phyloP scores from a whole-genome alignment of 1,140 invertebrate genomes.

The Lineus longissimus region DNA sequence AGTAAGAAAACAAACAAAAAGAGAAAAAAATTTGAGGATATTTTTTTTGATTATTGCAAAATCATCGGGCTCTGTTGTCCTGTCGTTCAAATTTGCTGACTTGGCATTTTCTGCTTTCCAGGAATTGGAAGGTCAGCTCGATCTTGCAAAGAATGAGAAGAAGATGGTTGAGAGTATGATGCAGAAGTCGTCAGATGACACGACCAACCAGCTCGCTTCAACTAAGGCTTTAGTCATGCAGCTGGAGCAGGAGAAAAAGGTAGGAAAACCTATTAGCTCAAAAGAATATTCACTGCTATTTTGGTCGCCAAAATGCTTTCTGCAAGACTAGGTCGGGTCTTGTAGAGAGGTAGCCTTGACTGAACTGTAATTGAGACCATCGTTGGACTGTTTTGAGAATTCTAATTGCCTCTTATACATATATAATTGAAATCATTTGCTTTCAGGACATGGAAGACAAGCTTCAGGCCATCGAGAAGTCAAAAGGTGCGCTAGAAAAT shows the following conservation, averaged over 20 bases:
- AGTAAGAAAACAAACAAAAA: too few relatives aligned
- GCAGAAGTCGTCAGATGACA: conserved; percentile 41
- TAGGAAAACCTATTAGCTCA: conserved; percentile 13
- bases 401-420: too few relatives aligned
- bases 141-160: conserved; percentile 39
- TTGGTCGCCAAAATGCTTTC: neutral
- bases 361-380: too few relatives aligned
- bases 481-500: conserved; percentile 26
- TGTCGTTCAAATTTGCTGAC: too few relatives aligned
- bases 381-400: too few relatives aligned
- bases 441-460: conserved; percentile 44
- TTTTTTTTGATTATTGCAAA: too few relatives aligned
- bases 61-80: too few relatives aligned
- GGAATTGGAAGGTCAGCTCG: conserved; percentile 40
- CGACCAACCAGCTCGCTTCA: conserved; percentile 32
- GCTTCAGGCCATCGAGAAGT: conserved; percentile 33
- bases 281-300: neutral
- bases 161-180: conserved; percentile 39
- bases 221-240: conserved; percentile 30
- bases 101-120: conserved; percentile 6
- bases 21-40: too few relatives aligned
- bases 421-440: too few relatives aligned
- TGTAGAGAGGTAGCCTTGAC: too few relatives aligned
- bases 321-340: too few relatives aligned
- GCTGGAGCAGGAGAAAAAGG: conserved; percentile 39